Evolutionary conservation across 2,888 invertebrate genomes (phyloP).

Genomic region (Operophtera brumata): DNA sequence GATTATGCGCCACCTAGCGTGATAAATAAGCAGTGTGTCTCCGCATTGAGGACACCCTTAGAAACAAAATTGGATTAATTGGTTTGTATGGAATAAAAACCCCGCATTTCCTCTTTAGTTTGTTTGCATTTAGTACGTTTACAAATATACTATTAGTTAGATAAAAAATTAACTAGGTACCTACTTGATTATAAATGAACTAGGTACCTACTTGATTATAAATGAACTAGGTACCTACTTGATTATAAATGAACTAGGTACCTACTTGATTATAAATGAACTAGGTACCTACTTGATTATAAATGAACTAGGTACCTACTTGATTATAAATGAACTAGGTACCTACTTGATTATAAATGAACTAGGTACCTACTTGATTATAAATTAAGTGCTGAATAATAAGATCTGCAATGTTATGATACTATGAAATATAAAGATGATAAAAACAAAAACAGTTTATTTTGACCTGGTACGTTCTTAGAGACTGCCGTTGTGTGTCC

Average conservation of each 20-base stretch:
- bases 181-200: constrained; percentile 7
- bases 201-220: constrained; percentile 2
- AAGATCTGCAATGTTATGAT: neutral
- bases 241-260: constrained; percentile 8
- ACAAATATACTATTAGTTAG: neutral
- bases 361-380: neutral
- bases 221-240: constrained; percentile 10
- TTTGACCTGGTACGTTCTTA: no score
- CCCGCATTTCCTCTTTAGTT: no score
- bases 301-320: constrained; percentile 8
- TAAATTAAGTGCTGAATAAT: constrained; percentile 10
- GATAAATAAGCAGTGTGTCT: no score
- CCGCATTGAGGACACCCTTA: no score
- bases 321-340: constrained; percentile 9
- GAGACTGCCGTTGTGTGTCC: no score
- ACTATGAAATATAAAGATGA: neutral
- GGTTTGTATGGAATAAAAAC: no score
- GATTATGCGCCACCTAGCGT: no score
- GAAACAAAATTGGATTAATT: no score
- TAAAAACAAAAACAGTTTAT: neutral
- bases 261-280: constrained; percentile 7
- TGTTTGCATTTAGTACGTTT: constrained; percentile 9
- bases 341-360: no score
- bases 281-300: constrained; percentile 2
- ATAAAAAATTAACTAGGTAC: no score